Percentiles rank a stretch among this genome's conserved stretches.
Evolutionary conservation across 2,797 vertebrate genomes (phyloP).

Genomic region (Tolypeutes matacus): DNA sequence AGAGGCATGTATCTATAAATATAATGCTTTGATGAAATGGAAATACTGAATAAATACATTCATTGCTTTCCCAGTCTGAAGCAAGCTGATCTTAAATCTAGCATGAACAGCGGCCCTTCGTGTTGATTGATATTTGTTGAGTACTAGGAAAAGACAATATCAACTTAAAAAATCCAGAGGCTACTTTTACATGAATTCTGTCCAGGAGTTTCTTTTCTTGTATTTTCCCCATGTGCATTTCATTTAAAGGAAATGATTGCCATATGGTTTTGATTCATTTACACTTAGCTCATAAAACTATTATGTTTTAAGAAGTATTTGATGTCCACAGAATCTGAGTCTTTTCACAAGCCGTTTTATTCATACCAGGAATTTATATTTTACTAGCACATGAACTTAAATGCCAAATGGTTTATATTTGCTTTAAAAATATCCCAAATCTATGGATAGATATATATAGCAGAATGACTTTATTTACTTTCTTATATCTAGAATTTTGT

Average conservation of each 20-base stretch:
- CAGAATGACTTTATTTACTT: background rate
- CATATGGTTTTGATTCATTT: conserved; percentile 78
- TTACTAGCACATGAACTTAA: conserved; percentile 52
- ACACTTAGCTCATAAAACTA: conserved; percentile 69
- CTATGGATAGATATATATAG: background rate
- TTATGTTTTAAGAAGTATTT: conserved; percentile 72
- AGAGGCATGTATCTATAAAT: background rate
- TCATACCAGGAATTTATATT: conserved; percentile 61
- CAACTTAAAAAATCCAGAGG: background rate
- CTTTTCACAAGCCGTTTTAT: conserved; percentile 71
- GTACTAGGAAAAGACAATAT: background rate
- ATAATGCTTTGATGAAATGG: background rate
- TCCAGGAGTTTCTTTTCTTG: conserved; percentile 19
- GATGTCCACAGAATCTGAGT: conserved; percentile 61
- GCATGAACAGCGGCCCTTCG: background rate
- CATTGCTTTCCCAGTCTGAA: background rate
- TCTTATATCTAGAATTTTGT: background rate
- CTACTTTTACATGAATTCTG: background rate
- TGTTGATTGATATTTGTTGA: background rate
- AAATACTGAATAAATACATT: background rate
- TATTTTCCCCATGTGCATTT: conserved; percentile 68
- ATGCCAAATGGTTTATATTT: conserved; percentile 43
- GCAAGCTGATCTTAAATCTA: background rate
- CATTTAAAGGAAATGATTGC: conserved; percentile 65
- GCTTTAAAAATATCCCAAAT: conserved; percentile 46